These are phyloP conservation scores for Origma solitaria DNA, from an alignment of 2,113 vertebrate species.

Conservation along the genomic window DNA sequence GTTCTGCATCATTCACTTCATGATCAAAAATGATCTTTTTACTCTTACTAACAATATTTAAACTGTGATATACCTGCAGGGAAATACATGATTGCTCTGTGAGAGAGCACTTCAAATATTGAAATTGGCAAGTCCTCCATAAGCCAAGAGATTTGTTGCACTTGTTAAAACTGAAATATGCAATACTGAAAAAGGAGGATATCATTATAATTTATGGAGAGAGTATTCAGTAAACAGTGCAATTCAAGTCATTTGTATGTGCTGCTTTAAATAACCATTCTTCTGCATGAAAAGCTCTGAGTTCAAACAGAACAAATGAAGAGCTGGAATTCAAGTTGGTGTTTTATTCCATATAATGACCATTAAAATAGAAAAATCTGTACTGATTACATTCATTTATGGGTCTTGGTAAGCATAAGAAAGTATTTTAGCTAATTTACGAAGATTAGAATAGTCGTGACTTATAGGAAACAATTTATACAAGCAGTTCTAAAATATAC, in stretches of 20 bases:
- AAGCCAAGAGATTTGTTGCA: background rate
- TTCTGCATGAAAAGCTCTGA: background rate
- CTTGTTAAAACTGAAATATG: background rate
- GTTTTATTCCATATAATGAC: background rate
- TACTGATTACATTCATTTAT: conserved; percentile 38
- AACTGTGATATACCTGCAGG: conserved; percentile 21
- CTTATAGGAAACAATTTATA: conserved; percentile 65
- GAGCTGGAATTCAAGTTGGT: background rate
- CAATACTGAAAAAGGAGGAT: background rate
- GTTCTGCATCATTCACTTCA: background rate
- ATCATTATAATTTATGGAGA: conserved; percentile 21
- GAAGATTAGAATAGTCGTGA: conserved; percentile 50
- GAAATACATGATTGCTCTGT: conserved; percentile 12
- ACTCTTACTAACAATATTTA: conserved; percentile 45
- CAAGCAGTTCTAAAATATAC: conserved; percentile 32
- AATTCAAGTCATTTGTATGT: conserved; percentile 8
- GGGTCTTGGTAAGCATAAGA: conserved; percentile 1
- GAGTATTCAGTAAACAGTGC: background rate
- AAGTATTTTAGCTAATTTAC: conserved; percentile 49
- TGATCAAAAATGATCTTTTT: conserved; percentile 14
- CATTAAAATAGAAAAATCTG: conserved; percentile 48
- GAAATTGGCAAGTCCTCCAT: conserved; percentile 5
- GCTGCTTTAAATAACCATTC: conserved; percentile 31
- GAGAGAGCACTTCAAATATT: conserved; percentile 8
- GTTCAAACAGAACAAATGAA: conserved; percentile 5